phyloP scores from a whole-genome alignment of 2,797 vertebrate species.

The Microctenopoma stevenorrisi region DNA sequence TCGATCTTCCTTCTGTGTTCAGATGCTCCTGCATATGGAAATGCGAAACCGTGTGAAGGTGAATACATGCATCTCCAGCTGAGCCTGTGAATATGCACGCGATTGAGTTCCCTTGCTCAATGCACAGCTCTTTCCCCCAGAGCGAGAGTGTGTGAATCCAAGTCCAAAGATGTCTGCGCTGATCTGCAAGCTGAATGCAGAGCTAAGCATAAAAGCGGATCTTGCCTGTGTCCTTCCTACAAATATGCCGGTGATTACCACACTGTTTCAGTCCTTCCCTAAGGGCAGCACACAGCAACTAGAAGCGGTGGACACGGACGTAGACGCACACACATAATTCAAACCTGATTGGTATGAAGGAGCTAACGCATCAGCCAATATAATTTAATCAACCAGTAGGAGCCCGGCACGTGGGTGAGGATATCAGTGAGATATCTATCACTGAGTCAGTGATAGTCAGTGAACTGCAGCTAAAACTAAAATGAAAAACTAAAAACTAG shows the following conservation, averaged over 20 bases:
- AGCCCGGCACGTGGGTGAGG: slow-evolving; percentile 13
- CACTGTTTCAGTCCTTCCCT: slow-evolving; percentile 33
- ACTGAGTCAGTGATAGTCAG: slow-evolving; percentile 21
- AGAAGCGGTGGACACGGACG: slow-evolving; percentile 54
- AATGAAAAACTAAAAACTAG: not conserved
- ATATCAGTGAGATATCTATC: slow-evolving; percentile 18
- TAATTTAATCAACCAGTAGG: slow-evolving; percentile 49
- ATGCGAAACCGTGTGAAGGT: slow-evolving; percentile 50
- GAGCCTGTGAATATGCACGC: slow-evolving; percentile 64
- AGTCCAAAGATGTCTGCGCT: slow-evolving; percentile 49
- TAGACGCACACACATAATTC: slow-evolving; percentile 21
- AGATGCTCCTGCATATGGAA: slow-evolving; percentile 68
- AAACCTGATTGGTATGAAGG: slow-evolving; percentile 38
- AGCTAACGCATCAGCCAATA: slow-evolving; percentile 42
- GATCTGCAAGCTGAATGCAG: slow-evolving; percentile 76
- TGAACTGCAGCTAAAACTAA: not conserved
- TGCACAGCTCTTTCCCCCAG: slow-evolving; percentile 60
- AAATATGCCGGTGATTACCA: slow-evolving; percentile 72
- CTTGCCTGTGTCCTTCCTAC: slow-evolving; percentile 69
- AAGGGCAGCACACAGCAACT: slow-evolving; percentile 45
- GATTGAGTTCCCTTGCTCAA: slow-evolving; percentile 63
- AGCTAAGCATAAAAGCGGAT: slow-evolving; percentile 83
- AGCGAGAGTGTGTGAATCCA: slow-evolving; percentile 49
- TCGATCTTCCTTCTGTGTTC: slow-evolving; percentile 49
- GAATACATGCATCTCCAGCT: slow-evolving; percentile 52